Evolutionary conservation across 2,888 invertebrate genomes (phyloP), one percentile per base, ranked within the genome.

Genomic region (Desoria tigrina): DNA sequence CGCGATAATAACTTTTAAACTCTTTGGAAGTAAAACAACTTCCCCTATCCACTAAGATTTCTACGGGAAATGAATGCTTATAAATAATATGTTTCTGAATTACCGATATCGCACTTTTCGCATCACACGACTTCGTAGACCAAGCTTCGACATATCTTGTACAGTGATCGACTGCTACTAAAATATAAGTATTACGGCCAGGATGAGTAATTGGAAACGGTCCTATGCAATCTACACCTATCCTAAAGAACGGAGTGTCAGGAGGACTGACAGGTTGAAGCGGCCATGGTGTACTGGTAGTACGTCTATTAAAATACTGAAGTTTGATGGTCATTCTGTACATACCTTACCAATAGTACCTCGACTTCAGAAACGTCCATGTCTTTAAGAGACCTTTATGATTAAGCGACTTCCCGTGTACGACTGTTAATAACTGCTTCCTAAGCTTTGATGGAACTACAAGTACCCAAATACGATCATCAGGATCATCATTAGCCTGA

Each of bases 21-120:
- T 76, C 49, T 9, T 51, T 42, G 9, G 60, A 61, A 14, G 45
- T 23, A 42, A 49, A 78, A 9, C 60, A 61, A 1, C 62, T 57
- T 2, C 75, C 78, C 23, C 71, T 65, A 62, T 79, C 79, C 0
- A 74, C 63, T 3, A 77, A 61, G 1, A 79, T 26, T 24, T 65
- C 53, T 1, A 49, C 49, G 7, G 75, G 76, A 11, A 59, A 49
- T 2, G 77, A 77, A 65, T 70, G 71, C n/a, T 66, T 63, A 4
- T 63, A 58, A 11, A 77, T 63, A 7, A 77, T 42, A 7, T 74
- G 42, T 6, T 66, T 61, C 4, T 71, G 42, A 16, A 79, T 50
- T 2, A 76, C 70, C 11, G 32, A 4, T 7, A 32, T 32, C 11
- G 32, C 32, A 32, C 32, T 32, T 32, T 32, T 32, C 11, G 79